Evolutionary conservation across 1,140 invertebrate genomes (phyloP), one percentile per base, ranked within the genome.

Genomic region (Aphaenogaster rudis): DNA sequence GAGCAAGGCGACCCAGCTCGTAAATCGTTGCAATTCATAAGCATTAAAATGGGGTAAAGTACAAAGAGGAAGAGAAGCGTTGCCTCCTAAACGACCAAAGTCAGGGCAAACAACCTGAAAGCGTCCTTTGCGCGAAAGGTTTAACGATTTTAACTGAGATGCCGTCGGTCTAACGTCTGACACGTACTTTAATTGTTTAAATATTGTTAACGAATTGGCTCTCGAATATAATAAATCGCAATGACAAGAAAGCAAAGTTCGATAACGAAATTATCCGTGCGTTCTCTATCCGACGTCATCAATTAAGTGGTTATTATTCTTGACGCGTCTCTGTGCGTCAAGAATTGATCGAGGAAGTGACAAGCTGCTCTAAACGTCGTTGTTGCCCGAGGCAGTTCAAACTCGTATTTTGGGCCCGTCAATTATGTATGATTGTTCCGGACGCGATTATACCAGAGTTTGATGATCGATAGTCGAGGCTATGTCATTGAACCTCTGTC

Each of bases 41-140:
- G 80, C 54, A 82, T 74, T 82, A 74, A 84, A 84, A 84, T 76
- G 42, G 80, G n/a, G 28, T 74, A 76, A 84, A 61, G 69, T 50
- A 74, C 42, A 74, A 74, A 84, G 54, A 76, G 69, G 57, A 61
- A 76, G 54, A 76, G 69, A 63, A 84, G 28, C 69, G 54, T 84
- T 63, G 54, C 67, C 69, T 74, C 2, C 80, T 63, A 84, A 76
- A 84, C 33, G 69, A 76, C 54, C 54, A 76, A 76, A 76, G 80
- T 74, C 69, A 84, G 69, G n/a, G 42, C 71, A 76, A 84, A 61
- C 80, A 82, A 84, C 52, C 50, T 71, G 15, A 17, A 45, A 72
- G 39, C 54, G 28, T 59, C 28, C 67, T 82, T 82, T 82, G 28
- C 54, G 36, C 42, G 52, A 72, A 48, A 52, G 15, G 21, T 15